Evolutionary conservation across 64 coral and sea anemone genomes (phyloP).

Genomic region (Montipora foliosa): DNA sequence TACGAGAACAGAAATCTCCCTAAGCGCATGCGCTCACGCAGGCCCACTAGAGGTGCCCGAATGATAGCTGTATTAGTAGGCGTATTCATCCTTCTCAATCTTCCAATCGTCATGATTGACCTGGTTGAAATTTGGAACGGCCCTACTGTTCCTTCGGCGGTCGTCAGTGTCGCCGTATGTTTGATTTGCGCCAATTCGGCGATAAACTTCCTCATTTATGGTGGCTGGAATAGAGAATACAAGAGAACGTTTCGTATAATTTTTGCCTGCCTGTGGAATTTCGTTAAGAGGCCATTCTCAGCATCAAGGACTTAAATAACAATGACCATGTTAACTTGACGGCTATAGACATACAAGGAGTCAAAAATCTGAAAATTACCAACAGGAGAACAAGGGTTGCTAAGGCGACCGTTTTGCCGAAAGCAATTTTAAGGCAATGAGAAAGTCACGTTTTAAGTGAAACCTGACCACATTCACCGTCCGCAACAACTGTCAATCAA

Average conservation of each 20-base stretch:
- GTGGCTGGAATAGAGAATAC: slow-evolving; percentile 82
- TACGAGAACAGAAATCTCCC: neutral
- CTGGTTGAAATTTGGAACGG: slow-evolving; percentile 64
- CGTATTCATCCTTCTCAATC: slow-evolving; percentile 79
- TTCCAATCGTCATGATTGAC: slow-evolving; percentile 88
- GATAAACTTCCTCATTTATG: slow-evolving; percentile 90
- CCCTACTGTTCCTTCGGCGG: slow-evolving; percentile 4
- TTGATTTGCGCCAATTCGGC: slow-evolving; percentile 83
- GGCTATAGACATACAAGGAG: no score
- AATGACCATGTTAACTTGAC: neutral
- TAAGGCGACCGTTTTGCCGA: no score
- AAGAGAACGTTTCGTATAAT: slow-evolving; percentile 59
- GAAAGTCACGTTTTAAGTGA: no score
- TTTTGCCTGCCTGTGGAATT: slow-evolving; percentile 6
- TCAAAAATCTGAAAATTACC: no score
- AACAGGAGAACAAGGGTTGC: no score
- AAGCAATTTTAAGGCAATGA: no score
- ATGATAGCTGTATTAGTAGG: slow-evolving; percentile 78
- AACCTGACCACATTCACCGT: no score
- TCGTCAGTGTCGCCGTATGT: slow-evolving; percentile 67
- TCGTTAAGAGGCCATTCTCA: neutral
- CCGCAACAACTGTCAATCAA: no score
- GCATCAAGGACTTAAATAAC: neutral
- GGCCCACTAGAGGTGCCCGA: slow-evolving; percentile 45
- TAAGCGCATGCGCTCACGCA: neutral